Evolutionary conservation across 1,140 invertebrate species (phyloP).

Genomic region (Monomorium pharaonis): DNA sequence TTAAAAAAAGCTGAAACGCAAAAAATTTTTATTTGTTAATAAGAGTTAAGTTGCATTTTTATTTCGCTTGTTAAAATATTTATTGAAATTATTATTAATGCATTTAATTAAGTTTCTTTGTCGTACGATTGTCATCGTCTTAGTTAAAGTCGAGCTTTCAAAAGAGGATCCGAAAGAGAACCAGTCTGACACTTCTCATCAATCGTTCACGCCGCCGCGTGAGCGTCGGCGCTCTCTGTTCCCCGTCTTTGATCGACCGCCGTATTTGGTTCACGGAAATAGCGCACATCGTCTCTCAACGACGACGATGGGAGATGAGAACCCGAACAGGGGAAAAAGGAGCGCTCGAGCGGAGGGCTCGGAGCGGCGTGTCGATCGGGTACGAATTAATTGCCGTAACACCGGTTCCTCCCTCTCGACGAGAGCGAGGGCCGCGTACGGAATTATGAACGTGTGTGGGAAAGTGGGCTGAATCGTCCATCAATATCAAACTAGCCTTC

Average conservation of each 20-base stretch:
- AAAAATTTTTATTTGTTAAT: neutral
- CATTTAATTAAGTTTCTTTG: slow-evolving; percentile 12
- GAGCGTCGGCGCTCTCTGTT: slow-evolving; percentile 52
- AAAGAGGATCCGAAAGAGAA: slow-evolving; percentile 16
- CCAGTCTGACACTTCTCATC: slow-evolving; percentile 39
- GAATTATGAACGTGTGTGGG: slow-evolving; percentile 58
- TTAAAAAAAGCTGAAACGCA: neutral
- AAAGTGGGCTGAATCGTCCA: slow-evolving; percentile 68
- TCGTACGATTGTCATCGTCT: neutral
- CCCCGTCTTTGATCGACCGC: slow-evolving; percentile 50
- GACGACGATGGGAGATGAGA: slow-evolving; percentile 10
- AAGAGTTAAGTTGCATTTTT: neutral
- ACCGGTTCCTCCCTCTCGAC: slow-evolving; percentile 69
- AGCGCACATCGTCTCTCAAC: slow-evolving; percentile 56
- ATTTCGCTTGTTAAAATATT: neutral
- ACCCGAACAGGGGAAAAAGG: slow-evolving; percentile 2
- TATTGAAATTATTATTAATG: neutral
- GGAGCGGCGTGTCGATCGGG: slow-evolving; percentile 62
- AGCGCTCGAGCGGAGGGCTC: slow-evolving; percentile 51
- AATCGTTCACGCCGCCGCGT: slow-evolving; percentile 45
- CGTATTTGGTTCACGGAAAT: slow-evolving; percentile 73
- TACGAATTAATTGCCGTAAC: slow-evolving; percentile 74
- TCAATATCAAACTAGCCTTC: slow-evolving; percentile 12
- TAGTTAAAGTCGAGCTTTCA: slow-evolving; percentile 6
- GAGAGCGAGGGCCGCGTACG: slow-evolving; percentile 66